phyloP scores from a whole-genome alignment of 1,140 invertebrate species.

The Ylistrum balloti region DNA sequence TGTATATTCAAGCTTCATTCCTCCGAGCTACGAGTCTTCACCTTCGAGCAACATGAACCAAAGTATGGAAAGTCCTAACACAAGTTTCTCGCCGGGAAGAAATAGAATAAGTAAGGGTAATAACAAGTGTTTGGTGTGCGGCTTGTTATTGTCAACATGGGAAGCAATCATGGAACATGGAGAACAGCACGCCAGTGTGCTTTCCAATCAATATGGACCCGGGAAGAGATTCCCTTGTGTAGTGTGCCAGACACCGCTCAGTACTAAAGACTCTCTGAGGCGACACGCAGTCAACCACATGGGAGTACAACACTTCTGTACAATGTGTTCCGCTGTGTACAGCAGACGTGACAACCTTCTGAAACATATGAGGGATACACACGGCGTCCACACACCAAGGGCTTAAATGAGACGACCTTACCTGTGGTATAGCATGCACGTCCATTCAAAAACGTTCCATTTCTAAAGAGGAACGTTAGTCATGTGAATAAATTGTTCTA shows the following conservation, averaged over 20 bases:
- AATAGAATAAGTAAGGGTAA: constrained; percentile 24
- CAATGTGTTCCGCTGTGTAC: constrained; percentile 46
- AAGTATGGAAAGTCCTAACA: neutral
- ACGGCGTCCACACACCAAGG: constrained; percentile 15
- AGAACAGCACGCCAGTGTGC: constrained; percentile 2
- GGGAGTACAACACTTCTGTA: constrained; percentile 50
- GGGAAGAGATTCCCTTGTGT: constrained; percentile 43
- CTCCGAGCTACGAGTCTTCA: constrained; percentile 13
- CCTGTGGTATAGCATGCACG: too few species aligned
- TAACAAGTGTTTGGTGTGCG: constrained; percentile 45
- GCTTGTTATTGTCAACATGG: constrained; percentile 44
- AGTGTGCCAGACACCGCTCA: constrained; percentile 46
- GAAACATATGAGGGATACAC: constrained; percentile 49
- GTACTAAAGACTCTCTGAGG: constrained; percentile 48
- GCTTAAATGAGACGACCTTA: too few species aligned
- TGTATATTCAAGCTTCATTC: neutral
- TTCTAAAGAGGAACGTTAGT: too few species aligned
- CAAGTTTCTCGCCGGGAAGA: neutral
- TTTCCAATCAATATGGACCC: neutral
- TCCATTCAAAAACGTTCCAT: too few species aligned
- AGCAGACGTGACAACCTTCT: constrained; percentile 45
- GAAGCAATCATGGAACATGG: constrained; percentile 52
- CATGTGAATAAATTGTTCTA: too few species aligned
- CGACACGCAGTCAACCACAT: constrained; percentile 54
- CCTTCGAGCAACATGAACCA: neutral